Base-by-base conservation (phyloP, 2,797 vertebrate genomes). In the Holocentrus rufus region DNA sequence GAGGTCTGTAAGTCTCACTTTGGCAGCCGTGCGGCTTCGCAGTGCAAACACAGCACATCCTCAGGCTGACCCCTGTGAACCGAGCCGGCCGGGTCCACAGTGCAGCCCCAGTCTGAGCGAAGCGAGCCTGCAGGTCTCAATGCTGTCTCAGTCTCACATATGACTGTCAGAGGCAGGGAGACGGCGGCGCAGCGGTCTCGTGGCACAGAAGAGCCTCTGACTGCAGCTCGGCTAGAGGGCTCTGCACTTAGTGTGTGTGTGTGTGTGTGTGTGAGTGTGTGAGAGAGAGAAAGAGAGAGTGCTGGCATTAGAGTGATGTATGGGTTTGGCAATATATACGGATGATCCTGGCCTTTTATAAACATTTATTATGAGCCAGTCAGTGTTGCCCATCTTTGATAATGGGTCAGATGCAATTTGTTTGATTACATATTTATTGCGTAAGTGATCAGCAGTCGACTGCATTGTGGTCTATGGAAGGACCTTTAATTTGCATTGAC, bases 31-130 rank as follows among this genome's bases (percentile, higher is more conserved):
- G 66, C 58, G 84, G 83, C 85, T 88, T 85, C 80, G 78, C 86
- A 87, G 58, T 81, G 80, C 82, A 91, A 91, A 92, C 89, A 92
- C 61, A 56, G 58, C 80, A 90, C 87, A 89, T 91, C 90, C 88
- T 87, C 81, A 77, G 81, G 71, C 79, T 90, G 89, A 92, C 88
- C 88, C 74, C 77, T 58, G 73, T 86, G 86, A 90, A 90, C 86
- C 57, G 3, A 69, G 73, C 58, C 62, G 65, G 74, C 47, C 69
- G 46, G 81, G 80, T 84, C 74, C 22, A 14, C 81, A 75, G 74
- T 76, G 55, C 50, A 50, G 81, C 69, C 76, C 58, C 73, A 57
- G 72, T 39, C 42, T 25, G 17, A 39, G 53, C 52, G 60, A 50
- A 66, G 11, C 17, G 18, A 76, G 75, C 56, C 84, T 18, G 77